Percentiles rank a stretch among this genome's conserved stretches.
These are phyloP conservation scores for Haemorhous mexicanus DNA, from an alignment of 2,113 vertebrate species.

Conservation along the genomic window DNA sequence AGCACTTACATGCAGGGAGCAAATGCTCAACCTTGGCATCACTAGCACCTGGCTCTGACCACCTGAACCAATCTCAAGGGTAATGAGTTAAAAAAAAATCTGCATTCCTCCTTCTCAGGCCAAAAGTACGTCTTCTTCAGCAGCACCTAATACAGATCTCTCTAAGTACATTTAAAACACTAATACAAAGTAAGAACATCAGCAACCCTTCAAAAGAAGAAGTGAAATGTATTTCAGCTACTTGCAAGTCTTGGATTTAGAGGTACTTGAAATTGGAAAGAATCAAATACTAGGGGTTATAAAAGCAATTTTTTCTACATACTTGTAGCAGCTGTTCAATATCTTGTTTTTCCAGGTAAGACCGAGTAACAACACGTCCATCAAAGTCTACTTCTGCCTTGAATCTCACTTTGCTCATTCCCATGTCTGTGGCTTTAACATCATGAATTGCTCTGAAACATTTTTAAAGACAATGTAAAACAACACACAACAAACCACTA, in stretches of 20 bases:
- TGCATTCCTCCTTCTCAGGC: not conserved
- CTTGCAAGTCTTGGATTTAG: not conserved
- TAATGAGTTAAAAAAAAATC: not conserved
- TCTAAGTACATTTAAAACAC: not conserved
- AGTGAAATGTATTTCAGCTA: not conserved
- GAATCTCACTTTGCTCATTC: constrained; percentile 96
- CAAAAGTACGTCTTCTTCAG: not conserved
- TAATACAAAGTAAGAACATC: not conserved
- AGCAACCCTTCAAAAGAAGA: not conserved
- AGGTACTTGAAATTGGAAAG: not conserved
- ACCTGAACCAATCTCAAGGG: not conserved
- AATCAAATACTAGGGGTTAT: not conserved
- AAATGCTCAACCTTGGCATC: not conserved
- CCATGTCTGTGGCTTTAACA: constrained; percentile 97
- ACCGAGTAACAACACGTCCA: constrained; percentile 94
- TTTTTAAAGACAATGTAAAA: constrained; percentile 7
- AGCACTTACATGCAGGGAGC: not conserved
- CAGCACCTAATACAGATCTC: not conserved
- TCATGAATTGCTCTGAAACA: constrained; percentile 92
- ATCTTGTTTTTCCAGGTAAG: constrained; percentile 98
- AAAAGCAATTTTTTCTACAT: constrained; percentile 47
- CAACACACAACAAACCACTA: not conserved
- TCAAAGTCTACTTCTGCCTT: constrained; percentile 99
- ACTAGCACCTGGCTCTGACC: not conserved
- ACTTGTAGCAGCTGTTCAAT: constrained; percentile 93